Percentiles rank a stretch among this genome's conserved stretches.
Evolutionary conservation across 2,888 invertebrate species (phyloP).

Genomic region (Rhaphigaster nebulosa): DNA sequence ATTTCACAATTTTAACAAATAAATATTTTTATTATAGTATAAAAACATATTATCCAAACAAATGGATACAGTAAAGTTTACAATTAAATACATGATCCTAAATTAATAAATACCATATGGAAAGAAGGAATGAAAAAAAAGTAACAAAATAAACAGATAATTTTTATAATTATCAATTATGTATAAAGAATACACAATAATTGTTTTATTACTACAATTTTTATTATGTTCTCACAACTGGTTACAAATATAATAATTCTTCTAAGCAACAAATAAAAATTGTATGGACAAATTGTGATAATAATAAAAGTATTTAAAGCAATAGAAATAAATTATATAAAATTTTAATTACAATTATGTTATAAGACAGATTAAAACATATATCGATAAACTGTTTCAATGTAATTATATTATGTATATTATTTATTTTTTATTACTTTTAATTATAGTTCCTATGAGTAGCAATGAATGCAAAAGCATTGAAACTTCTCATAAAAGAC

Average conservation of each 20-base stretch:
- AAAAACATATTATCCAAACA: background rate
- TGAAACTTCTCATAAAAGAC: too few species aligned
- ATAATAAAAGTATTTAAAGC: background rate
- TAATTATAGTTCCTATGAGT: too few species aligned
- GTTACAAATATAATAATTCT: background rate
- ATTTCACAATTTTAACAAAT: constrained; percentile 2
- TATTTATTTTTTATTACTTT: too few species aligned
- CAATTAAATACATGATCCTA: background rate
- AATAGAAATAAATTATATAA: background rate
- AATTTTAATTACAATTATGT: background rate
- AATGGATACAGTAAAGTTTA: background rate
- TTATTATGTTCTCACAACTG: background rate
- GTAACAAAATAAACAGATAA: background rate
- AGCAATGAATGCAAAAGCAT: too few species aligned
- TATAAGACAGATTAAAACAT: background rate
- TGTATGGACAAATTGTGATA: background rate
- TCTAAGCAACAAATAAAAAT: background rate
- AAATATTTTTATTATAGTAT: constrained; percentile 14
- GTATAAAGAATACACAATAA: background rate
- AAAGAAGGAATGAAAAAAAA: background rate
- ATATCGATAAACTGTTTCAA: background rate
- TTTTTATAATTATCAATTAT: background rate
- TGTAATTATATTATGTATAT: background rate
- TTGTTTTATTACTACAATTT: background rate
- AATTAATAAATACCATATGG: background rate